These are phyloP conservation scores for Steinernema carpocapsae DNA, from an alignment of 2,888 invertebrate genomes.

Conservation along the genomic window DNA sequence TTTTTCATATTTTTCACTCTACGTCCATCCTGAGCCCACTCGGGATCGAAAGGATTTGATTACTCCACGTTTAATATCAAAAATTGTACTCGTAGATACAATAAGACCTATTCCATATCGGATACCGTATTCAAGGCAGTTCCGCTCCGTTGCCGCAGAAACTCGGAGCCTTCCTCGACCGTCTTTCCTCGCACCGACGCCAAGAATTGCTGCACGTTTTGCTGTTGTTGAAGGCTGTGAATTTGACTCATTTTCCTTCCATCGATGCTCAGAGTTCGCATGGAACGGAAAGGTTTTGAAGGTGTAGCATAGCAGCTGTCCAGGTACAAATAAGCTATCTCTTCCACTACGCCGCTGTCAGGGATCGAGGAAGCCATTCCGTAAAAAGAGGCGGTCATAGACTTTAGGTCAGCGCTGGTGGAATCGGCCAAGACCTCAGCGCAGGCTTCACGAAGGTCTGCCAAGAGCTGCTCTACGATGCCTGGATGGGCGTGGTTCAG, in stretches of 20 bases:
- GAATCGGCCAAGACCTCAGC: conserved; percentile 38
- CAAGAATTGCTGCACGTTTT: conserved; percentile 13
- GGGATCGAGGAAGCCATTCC: conserved; percentile 48
- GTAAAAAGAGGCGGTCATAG: conserved; percentile 39
- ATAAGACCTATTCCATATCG: neutral
- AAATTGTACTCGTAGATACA: too few species aligned
- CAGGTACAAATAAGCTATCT: conserved; percentile 43
- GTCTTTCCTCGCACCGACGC: neutral
- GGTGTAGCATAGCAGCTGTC: conserved; percentile 51
- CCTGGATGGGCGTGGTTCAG: conserved; percentile 48
- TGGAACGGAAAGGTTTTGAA: conserved; percentile 40
- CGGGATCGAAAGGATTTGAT: too few species aligned
- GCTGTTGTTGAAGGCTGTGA: conserved; percentile 28
- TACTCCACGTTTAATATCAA: too few species aligned
- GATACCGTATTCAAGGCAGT: conserved; percentile 18
- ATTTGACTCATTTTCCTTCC: conserved; percentile 52
- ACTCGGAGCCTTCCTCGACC: neutral
- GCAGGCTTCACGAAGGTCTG: conserved; percentile 45
- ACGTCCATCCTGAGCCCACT: too few species aligned
- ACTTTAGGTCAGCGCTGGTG: neutral
- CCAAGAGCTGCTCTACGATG: conserved; percentile 48
- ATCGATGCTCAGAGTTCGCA: conserved; percentile 51
- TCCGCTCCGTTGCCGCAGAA: conserved; percentile 2
- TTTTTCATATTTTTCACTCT: too few species aligned
- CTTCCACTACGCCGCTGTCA: conserved; percentile 48